Conservation (phyloP, 2,888 invertebrate species). For the Ypsolopha sequella region DNA sequence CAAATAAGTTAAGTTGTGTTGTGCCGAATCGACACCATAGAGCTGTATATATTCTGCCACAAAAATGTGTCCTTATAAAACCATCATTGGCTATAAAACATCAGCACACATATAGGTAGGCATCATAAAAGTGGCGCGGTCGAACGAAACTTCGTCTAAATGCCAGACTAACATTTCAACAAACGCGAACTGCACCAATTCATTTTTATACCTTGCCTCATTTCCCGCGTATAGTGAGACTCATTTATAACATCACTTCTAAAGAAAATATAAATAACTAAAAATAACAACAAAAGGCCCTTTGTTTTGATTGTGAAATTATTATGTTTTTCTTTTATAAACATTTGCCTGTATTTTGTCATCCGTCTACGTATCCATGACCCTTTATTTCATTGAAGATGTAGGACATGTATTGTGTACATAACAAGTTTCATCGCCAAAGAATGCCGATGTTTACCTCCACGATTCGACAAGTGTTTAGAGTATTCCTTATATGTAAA, state of each 20-base stretch:
- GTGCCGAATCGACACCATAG: too few relatives aligned
- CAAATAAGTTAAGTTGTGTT: too few relatives aligned
- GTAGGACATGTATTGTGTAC: too few relatives aligned
- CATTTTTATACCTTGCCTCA: slow-evolving; percentile 44
- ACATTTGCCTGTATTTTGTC: background rate
- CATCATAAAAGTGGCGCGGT: slow-evolving; percentile 7
- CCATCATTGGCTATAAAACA: too few relatives aligned
- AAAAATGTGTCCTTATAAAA: too few relatives aligned
- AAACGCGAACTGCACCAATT: slow-evolving; percentile 36
- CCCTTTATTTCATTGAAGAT: background rate
- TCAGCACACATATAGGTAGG: too few relatives aligned
- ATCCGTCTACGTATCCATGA: background rate
- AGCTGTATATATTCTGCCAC: too few relatives aligned
- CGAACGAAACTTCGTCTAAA: slow-evolving; percentile 8
- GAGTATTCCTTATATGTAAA: background rate
- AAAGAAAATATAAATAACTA: background rate
- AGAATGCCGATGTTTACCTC: slow-evolving; percentile 8
- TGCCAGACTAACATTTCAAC: slow-evolving; percentile 16
- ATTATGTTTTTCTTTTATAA: background rate
- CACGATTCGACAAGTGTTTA: slow-evolving; percentile 4
- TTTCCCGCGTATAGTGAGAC: slow-evolving; percentile 15
- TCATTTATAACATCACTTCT: slow-evolving; percentile 9
- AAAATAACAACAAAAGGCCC: background rate
- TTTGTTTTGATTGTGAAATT: background rate
- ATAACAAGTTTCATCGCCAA: background rate